Base-by-base conservation (phyloP, 2,113 vertebrate genomes). In the Phalacrocorax aristotelis region DNA sequence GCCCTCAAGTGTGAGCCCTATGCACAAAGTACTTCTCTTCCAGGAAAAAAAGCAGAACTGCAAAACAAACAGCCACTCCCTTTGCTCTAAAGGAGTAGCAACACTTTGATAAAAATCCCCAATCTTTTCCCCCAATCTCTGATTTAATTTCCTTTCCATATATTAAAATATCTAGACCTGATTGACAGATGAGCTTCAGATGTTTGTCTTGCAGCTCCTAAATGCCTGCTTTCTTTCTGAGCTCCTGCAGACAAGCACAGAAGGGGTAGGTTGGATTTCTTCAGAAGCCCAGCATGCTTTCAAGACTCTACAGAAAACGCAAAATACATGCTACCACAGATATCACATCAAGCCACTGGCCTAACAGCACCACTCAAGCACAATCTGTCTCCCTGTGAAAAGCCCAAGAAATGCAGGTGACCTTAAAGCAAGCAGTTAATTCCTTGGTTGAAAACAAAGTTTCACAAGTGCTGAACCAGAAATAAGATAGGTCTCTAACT, bases 401-500 rank as follows among this genome's bases (percentile, higher is more conserved):
- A 78, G 30, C 13, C 16, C 26, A 78, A 54, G 51, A 95, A 75
- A 71, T 17, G 15, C 27, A 68, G 15, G 25, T n/a, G 16, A 78
- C 21, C 21, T 74, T 88, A 88, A 80, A 92, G 48, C 40, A 90
- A 74, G n/a, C n/a, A 64, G 13, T 85, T 91, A 71, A 62, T 61
- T 90, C 23, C 36, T 90, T 49, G 16, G 46, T 34, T 57, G 38
- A 55, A 86, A 92, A 91, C 57, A 78, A 49, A 17, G 66, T 60
- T 87, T 85, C 32, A 52, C 23, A 83, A 87, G 46, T 81, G 27
- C 36, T 60, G 48, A 92, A 86, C 26, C 49, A 98, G 90, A 97
- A 97, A 95, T 78, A 94, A 97, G 71, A 95, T 52, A 94, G 70
- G 51, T 82, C 93, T 98, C 87, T 95, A 95, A 93, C 8, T 76